A percentile compares a stretch with the other conserved stretches of the same genome.
These are phyloP conservation scores for Oncorhynchus nerka DNA, from an alignment of 2,113 vertebrate genomes.

Conservation along the genomic window DNA sequence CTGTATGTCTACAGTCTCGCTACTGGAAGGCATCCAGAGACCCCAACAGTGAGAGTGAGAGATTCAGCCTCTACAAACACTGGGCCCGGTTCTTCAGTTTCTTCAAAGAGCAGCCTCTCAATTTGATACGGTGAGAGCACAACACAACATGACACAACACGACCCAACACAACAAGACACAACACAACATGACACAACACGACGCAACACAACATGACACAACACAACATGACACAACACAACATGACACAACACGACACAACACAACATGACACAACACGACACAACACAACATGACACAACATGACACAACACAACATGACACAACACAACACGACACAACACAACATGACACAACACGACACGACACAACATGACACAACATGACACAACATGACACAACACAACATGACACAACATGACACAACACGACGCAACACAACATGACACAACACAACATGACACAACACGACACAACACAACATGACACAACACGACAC, in stretches of 20 bases:
- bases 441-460: fast-evolving
- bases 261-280: fast-evolving
- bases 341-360: fast-evolving
- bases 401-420: fast-evolving
- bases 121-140: conserved; percentile 84
- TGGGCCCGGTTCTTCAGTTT: conserved; percentile 90
- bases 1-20: conserved; percentile 74
- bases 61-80: conserved; percentile 80
- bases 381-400: fast-evolving
- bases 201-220: fast-evolving
- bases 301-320: fast-evolving
- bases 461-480: fast-evolving
- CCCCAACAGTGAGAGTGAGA: conserved; percentile 81
- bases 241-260: fast-evolving
- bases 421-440: fast-evolving
- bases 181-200: fast-evolving
- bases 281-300: too few relatives aligned
- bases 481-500: too few relatives aligned
- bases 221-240: fast-evolving
- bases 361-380: fast-evolving
- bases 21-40: conserved; percentile 87
- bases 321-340: fast-evolving
- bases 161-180: fast-evolving
- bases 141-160: fast-evolving
- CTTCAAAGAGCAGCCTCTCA: conserved; percentile 94